phyloP scores from a whole-genome alignment of 2,888 invertebrate species.

The Hofmannophila pseudospretella region DNA sequence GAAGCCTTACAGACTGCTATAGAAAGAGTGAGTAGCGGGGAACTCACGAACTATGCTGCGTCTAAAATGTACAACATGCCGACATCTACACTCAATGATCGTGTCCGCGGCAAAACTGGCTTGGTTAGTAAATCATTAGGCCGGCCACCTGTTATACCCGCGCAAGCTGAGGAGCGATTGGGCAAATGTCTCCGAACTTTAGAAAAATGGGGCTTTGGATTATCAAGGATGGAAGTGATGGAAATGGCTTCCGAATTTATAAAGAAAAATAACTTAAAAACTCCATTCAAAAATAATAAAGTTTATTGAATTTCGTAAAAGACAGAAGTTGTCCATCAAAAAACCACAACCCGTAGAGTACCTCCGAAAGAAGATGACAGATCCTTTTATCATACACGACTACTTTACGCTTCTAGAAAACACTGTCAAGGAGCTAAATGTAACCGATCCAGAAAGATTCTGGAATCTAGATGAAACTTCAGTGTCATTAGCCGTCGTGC shows the following conservation, averaged over 20 bases:
- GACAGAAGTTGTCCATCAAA: constrained; percentile 7
- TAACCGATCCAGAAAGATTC: constrained; percentile 8
- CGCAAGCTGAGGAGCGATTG: not conserved
- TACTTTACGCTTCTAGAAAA: constrained; percentile 12
- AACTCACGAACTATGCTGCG: not conserved
- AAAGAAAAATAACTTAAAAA: constrained; percentile 20
- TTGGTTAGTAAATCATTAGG: not conserved
- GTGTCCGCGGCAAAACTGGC: not conserved
- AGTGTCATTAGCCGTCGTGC: too few species aligned
- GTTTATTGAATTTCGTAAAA: constrained; percentile 24
- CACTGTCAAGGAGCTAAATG: constrained; percentile 5
- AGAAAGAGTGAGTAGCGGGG: not conserved
- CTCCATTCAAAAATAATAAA: constrained; percentile 24
- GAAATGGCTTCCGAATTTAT: constrained; percentile 20
- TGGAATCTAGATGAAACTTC: constrained; percentile 16
- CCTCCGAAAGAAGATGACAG: constrained; percentile 19
- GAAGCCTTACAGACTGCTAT: not conserved
- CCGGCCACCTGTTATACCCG: not conserved
- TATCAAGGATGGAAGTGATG: constrained; percentile 25
- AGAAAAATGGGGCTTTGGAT: constrained; percentile 30
- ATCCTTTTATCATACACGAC: constrained; percentile 10
- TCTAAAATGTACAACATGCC: not conserved
- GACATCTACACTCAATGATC: not conserved
- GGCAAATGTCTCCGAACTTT: not conserved
- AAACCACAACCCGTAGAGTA: constrained; percentile 23